phyloP scores from a whole-genome alignment of 2,113 vertebrate genomes.

The Stegostoma tigrinum region DNA sequence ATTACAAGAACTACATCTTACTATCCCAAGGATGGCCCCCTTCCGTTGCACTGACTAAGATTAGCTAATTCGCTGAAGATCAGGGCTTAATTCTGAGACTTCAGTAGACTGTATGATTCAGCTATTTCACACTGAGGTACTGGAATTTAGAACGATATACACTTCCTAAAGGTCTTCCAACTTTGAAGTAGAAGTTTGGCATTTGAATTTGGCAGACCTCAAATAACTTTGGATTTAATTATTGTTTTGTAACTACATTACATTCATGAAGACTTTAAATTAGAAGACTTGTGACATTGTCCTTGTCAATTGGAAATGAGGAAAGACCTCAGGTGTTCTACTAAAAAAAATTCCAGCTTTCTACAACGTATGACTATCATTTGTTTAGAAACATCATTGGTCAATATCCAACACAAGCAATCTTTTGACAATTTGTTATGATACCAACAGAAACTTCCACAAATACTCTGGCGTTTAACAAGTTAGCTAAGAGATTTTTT shows the following conservation, averaged over 20 bases:
- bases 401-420: neutral
- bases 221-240: neutral
- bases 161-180: neutral
- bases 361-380: neutral
- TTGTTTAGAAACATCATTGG: too few relatives aligned
- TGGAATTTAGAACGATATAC: neutral
- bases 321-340: neutral
- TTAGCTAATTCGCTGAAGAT: neutral
- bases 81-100: neutral
- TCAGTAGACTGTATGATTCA: neutral
- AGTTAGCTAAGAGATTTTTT: neutral
- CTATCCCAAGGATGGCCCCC: neutral
- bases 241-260: neutral
- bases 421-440: neutral
- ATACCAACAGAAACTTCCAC: neutral
- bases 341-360: neutral
- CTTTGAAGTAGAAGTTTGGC: neutral
- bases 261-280: neutral
- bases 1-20: neutral
- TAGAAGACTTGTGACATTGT: neutral
- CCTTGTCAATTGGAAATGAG: neutral
- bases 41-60: neutral
- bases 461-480: neutral
- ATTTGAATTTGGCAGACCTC: neutral
- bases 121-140: neutral